Evolutionary conservation across 2,888 invertebrate genomes (phyloP), one percentile per base, ranked within the genome.

Genomic region (Altica lythri): DNA sequence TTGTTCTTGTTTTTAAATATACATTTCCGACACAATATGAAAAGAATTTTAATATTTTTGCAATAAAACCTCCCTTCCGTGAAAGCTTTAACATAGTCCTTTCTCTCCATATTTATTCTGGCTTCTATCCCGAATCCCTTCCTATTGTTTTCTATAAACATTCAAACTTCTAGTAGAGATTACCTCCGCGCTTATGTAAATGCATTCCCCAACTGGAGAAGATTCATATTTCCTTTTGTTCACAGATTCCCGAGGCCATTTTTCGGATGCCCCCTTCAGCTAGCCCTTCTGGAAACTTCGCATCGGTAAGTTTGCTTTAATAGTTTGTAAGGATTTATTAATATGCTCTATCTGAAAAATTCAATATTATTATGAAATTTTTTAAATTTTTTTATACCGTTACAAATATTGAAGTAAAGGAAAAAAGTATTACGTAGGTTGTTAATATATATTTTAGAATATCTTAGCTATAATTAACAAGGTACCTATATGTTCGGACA

Each of bases 141-240:
- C 5, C 18, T 12, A 38, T 22, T 61, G 56, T 61, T 58, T 52
- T 52, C 54, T 40, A 45, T 48, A 44, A 49, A 59, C 54, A 52
- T 57, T 53, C 48, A 60, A 45, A 54, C 45, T 52, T 53, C 52
- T 51, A 51, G 51, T 18, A 50, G 43, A 54, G 52, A 61, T 61
- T 56, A 58, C 58, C n/a, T 43, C 50, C 43, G 51, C 52, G 54
- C 56, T 59, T 61, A 56, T 59, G 58, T 56, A 59, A 61, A 57
- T 57, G 53, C 50, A 35, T 57, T 46, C 38, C 22, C 55, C 32
- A 53, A 43, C 50, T 51, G 44, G 40, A 12, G 32, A 46, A 54
- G 53, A 59, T 51, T 55, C 59, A 53, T 51, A 55, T 55, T 56
- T 48, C 51, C 48, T 48, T 56, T 59, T 56, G 59, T 59, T 51